These are phyloP conservation scores for Trachelus tabidus DNA, from an alignment of 2,888 invertebrate species.

Conservation along the genomic window DNA sequence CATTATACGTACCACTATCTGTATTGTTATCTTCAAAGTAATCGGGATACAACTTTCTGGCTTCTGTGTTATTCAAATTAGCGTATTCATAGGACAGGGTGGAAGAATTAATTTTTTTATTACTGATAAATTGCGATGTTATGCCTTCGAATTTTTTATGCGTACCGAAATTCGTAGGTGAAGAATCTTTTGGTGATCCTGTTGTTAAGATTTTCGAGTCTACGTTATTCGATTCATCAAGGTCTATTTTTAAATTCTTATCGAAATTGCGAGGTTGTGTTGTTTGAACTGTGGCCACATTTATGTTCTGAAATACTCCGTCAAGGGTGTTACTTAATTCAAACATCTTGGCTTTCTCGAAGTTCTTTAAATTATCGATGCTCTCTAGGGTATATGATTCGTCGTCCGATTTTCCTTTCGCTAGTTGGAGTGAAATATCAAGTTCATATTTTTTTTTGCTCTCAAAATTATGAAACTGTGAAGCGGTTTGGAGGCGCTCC, in stretches of 20 bases:
- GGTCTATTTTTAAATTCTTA: too few relatives aligned
- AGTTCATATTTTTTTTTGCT: conserved; percentile 17
- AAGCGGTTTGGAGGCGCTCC: conserved; percentile 28
- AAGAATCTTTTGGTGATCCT: too few relatives aligned
- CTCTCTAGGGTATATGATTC: conserved; percentile 28
- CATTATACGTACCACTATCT: background rate
- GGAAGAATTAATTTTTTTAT: too few relatives aligned
- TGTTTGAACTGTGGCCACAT: too few relatives aligned
- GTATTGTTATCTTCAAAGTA: background rate
- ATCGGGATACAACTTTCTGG: conserved; percentile 25
- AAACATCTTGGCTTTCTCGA: conserved; percentile 23
- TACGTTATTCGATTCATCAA: conserved; percentile 1
- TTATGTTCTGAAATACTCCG: too few relatives aligned
- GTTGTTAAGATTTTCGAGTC: background rate
- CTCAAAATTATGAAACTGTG: conserved; percentile 27
- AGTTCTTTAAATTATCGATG: conserved; percentile 34
- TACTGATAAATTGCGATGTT: too few relatives aligned
- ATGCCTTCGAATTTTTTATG: too few relatives aligned
- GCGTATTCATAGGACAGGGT: background rate
- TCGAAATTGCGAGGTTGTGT: too few relatives aligned
- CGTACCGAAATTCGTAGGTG: too few relatives aligned
- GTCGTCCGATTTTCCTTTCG: too few relatives aligned
- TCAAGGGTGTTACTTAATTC: background rate
- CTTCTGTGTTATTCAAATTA: conserved; percentile 23
- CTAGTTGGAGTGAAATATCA: too few relatives aligned